phyloP scores from a whole-genome alignment of 2,797 vertebrate genomes.

The Pagetopsis macropterus region DNA sequence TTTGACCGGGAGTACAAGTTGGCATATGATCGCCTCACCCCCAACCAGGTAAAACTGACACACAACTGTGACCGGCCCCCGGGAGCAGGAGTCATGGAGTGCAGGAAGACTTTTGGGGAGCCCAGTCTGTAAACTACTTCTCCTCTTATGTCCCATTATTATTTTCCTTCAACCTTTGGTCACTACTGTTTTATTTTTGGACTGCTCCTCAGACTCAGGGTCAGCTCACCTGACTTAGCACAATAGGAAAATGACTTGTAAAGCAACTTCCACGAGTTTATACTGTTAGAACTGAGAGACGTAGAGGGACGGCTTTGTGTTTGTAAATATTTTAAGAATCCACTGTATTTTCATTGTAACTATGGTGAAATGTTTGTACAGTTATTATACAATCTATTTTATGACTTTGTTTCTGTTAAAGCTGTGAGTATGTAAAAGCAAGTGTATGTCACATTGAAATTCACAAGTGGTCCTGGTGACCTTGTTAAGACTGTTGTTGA shows the following conservation, averaged over 20 bases:
- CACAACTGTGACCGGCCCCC: slow-evolving; percentile 97
- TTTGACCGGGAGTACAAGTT: slow-evolving; percentile 98
- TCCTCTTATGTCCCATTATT: background rate
- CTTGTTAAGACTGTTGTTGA: slow-evolving; percentile 68
- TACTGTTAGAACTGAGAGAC: slow-evolving; percentile 58
- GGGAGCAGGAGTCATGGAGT: slow-evolving; percentile 96
- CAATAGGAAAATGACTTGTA: slow-evolving; percentile 59
- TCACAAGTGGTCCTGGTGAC: slow-evolving; percentile 71
- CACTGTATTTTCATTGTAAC: slow-evolving; percentile 67
- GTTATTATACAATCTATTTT: slow-evolving; percentile 71
- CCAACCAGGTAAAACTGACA: slow-evolving; percentile 94
- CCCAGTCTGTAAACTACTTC: slow-evolving; percentile 86
- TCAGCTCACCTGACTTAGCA: slow-evolving; percentile 68
- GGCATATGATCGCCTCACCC: slow-evolving; percentile 94
- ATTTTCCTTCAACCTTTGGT: slow-evolving; percentile 21
- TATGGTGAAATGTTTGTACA: slow-evolving; percentile 70
- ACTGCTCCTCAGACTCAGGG: slow-evolving; percentile 71
- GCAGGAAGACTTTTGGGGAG: slow-evolving; percentile 94
- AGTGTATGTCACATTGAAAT: slow-evolving; percentile 39
- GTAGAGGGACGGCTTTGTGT: slow-evolving; percentile 46
- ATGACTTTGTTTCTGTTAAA: slow-evolving; percentile 67
- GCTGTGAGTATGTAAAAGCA: slow-evolving; percentile 60
- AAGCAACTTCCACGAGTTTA: slow-evolving; percentile 64
- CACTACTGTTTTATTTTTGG: slow-evolving; percentile 33
- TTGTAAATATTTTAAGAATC: slow-evolving; percentile 62